Evolutionary conservation across 2,888 invertebrate species (phyloP), one percentile per base, ranked within the genome.

Genomic region (Amblyjoppa proteus): DNA sequence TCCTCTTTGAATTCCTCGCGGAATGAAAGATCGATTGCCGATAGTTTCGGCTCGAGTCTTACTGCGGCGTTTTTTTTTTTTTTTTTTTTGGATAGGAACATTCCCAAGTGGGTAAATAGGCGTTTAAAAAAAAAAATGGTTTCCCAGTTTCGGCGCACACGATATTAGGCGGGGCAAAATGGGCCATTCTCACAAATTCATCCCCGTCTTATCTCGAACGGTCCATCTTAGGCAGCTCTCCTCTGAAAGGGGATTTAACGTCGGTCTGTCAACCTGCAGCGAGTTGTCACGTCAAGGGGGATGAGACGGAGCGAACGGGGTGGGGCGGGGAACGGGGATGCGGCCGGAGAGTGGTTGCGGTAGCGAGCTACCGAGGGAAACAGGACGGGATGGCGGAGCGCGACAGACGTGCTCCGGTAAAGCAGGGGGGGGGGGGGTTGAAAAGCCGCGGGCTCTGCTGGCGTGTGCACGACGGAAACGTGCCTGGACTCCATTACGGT

Each of bases 391-490:
- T 28, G 41, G 51, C 13, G 81, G 20, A 64, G 78, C 73, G 86
- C 71, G 80, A 73, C 74, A 81, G 79, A 84, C 70, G 79, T 86
- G 87, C 75, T 75, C 73, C 25, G 84, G 84, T 77, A 71, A 38
- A 58, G 79, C 56, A 68, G 70, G 89, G 85, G 20, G 20, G 70
- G 89, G 85, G 20, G 20, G 89, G 89, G 89, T 90, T 88, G 90
- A 90, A 91, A 91, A 91, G 90, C 91, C 91, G 89, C 91, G 88
- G 90, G 91, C 91, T 91, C 89, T 91, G 90, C 91, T 91, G 89
- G 91, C 91, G 91, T 91, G 91, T 91, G 91, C 91, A 90, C 90
- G 91, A 91, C 89, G 91, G 89, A 90, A 91, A 91, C 91, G 91
- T 91, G 91, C 90, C 88, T 88, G 90, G 91, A 91, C 90, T 91